A percentile compares a stretch with the other conserved stretches of the same genome.
These are phyloP conservation scores for Pectinophora gossypiella DNA, from an alignment of 1,140 invertebrate genomes.

Conservation along the genomic window DNA sequence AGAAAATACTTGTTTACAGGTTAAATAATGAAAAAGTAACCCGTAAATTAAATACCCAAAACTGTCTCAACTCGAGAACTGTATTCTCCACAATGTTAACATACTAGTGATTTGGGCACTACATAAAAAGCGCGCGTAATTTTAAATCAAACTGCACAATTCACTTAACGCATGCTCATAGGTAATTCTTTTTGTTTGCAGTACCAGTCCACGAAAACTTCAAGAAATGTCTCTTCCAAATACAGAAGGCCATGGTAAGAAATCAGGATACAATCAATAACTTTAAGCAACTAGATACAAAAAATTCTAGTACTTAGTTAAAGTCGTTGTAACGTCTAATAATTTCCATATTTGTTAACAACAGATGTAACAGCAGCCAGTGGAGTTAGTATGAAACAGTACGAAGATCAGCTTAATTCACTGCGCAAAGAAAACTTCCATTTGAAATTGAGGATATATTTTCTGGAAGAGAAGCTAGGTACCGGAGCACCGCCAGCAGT, in stretches of 20 bases:
- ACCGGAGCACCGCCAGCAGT: constrained; percentile 71
- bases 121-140: no score
- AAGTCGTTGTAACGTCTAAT: background rate
- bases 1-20: no score
- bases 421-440: constrained; percentile 95
- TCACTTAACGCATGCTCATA: no score
- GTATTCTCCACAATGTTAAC: no score
- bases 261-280: no score
- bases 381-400: constrained; percentile 85
- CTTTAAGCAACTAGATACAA: no score
- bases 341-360: constrained; percentile 6
- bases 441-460: constrained; percentile 92
- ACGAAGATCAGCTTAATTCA: constrained; percentile 88
- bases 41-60: no score
- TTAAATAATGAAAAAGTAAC: no score
- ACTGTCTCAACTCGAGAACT: no score
- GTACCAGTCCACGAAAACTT: constrained; percentile 58
- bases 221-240: constrained; percentile 56
- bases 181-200: constrained; percentile 29
- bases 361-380: constrained; percentile 57
- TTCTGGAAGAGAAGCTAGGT: constrained; percentile 90
- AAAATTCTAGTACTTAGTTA: constrained; percentile 1
- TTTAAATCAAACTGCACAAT: no score
- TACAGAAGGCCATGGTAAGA: constrained; percentile 50
- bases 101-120: no score